Percentiles rank a stretch among this genome's conserved stretches.
Evolutionary conservation across 1,140 invertebrate species (phyloP).

Genomic region (Bombus picipes): DNA sequence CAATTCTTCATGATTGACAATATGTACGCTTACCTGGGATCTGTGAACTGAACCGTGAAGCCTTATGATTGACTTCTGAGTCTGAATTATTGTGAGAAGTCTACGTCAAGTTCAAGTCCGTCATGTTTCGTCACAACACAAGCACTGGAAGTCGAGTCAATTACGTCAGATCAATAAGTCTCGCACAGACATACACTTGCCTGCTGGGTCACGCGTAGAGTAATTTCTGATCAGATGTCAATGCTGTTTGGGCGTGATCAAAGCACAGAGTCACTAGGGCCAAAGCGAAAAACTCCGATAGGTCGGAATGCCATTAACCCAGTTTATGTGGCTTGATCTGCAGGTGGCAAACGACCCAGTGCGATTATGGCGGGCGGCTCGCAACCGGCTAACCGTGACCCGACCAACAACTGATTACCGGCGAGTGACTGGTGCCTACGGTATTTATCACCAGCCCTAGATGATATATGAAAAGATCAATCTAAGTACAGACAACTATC

Average conservation of each 20-base stretch:
- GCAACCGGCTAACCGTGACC: constrained; percentile 79
- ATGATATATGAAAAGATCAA: constrained; percentile 76
- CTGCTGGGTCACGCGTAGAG: constrained; percentile 82
- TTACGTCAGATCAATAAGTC: constrained; percentile 77
- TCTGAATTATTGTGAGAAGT: constrained; percentile 74
- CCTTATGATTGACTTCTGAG: constrained; percentile 66
- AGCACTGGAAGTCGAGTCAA: constrained; percentile 80
- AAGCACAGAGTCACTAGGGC: constrained; percentile 82
- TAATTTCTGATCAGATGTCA: constrained; percentile 78
- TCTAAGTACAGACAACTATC: constrained; percentile 74
- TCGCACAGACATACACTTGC: constrained; percentile 80
- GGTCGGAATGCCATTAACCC: constrained; percentile 82
- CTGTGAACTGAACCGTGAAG: constrained; percentile 68
- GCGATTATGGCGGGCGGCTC: constrained; percentile 80
- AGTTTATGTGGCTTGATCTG: constrained; percentile 84
- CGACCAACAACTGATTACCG: constrained; percentile 81
- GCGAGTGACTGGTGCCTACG: constrained; percentile 82
- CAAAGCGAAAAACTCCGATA: constrained; percentile 77
- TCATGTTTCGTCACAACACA: constrained; percentile 76
- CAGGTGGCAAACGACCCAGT: constrained; percentile 82
- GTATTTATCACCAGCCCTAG: constrained; percentile 84
- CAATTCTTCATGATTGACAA: constrained; percentile 72
- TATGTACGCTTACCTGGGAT: constrained; percentile 71
- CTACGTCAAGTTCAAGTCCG: constrained; percentile 76
- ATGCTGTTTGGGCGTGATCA: constrained; percentile 81